Conservation (phyloP, 2,888 invertebrate genomes). For the Diplazon laetatorius region DNA sequence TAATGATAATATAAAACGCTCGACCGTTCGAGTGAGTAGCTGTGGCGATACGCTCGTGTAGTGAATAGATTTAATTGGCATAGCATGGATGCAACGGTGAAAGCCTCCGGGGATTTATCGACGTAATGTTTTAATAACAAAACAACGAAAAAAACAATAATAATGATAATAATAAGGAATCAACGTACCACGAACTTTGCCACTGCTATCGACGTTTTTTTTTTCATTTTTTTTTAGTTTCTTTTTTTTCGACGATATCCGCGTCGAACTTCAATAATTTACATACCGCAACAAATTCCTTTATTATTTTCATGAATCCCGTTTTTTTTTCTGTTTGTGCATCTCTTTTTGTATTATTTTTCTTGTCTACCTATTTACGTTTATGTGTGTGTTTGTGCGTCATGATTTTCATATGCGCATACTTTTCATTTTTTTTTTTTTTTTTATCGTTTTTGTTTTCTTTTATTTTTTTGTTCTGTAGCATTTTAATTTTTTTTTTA, state of each 20-base stretch:
- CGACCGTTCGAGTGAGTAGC: constrained; percentile 40
- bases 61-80: constrained; percentile 48
- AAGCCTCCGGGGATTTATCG: constrained; percentile 34
- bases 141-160: neutral
- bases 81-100: constrained; percentile 56
- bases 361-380: constrained; percentile 7
- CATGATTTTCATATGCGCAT: no score
- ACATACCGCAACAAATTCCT: constrained; percentile 38
- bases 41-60: constrained; percentile 38
- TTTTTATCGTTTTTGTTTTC: constrained; percentile 9
- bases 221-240: neutral
- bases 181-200: no score
- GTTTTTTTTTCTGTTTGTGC: constrained; percentile 23
- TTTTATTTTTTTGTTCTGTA: neutral
- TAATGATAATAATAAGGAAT: neutral
- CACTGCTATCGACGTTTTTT: no score
- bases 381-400: no score
- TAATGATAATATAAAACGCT: no score
- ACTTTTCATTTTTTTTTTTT: no score
- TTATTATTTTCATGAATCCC: constrained; percentile 38
- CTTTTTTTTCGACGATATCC: constrained; percentile 19
- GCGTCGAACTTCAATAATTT: constrained; percentile 7
- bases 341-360: constrained; percentile 36
- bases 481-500: no score
- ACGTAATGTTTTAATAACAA: constrained; percentile 1